phyloP scores from a whole-genome alignment of 2,888 invertebrate genomes.

The Drosophila algonquin region DNA sequence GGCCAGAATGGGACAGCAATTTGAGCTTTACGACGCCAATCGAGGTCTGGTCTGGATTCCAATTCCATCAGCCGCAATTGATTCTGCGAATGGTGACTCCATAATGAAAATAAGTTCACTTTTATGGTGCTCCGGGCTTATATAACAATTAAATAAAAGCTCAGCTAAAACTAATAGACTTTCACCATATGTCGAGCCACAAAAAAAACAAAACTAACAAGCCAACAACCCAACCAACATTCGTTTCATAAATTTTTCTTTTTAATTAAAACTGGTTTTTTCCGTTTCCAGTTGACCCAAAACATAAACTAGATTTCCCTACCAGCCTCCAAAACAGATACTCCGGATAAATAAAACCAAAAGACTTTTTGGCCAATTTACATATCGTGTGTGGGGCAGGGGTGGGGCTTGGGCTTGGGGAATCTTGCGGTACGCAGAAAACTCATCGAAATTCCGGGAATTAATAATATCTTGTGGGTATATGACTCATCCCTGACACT shows the following conservation, averaged over 20 bases:
- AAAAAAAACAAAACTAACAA: conserved; percentile 19
- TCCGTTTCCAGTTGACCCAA: conserved; percentile 61
- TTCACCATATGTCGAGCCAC: conserved; percentile 53
- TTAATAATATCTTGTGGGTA: conserved; percentile 29
- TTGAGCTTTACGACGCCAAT: conserved; percentile 25
- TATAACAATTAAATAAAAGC: conserved; percentile 52
- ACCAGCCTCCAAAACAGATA: conserved; percentile 22
- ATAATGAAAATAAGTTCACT: conserved; percentile 30
- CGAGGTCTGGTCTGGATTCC: conserved; percentile 9
- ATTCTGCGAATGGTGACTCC: conserved; percentile 39
- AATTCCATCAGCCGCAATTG: conserved; percentile 28
- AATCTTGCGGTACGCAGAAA: conserved; percentile 59
- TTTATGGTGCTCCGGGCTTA: conserved; percentile 42
- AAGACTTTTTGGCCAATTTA: conserved; percentile 48
- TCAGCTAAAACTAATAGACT: conserved; percentile 50
- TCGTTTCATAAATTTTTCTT: conserved; percentile 56
- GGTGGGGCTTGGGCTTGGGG: background rate
- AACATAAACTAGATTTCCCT: conserved; percentile 75
- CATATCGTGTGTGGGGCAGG: conserved; percentile 20
- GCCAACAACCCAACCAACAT: conserved; percentile 24
- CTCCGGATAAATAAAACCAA: background rate
- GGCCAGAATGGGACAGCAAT: conserved; percentile 12
- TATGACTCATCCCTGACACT: conserved; percentile 53
- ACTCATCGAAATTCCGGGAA: conserved; percentile 70
- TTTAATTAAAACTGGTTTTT: conserved; percentile 72